A percentile compares a stretch with the other conserved stretches of the same genome.
phyloP scores from a whole-genome alignment of 2,113 vertebrate species.

The Tachysurus vachellii region DNA sequence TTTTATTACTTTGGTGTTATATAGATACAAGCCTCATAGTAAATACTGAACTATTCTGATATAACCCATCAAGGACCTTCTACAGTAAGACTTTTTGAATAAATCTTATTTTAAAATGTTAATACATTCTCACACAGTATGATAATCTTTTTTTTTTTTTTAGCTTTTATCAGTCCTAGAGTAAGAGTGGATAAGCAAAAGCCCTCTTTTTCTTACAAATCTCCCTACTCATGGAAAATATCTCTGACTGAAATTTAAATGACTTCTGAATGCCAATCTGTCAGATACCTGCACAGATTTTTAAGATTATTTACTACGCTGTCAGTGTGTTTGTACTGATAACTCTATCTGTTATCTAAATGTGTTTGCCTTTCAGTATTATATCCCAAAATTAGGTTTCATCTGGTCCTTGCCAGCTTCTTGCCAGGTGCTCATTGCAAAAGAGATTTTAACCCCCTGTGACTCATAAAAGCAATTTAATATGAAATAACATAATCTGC shows the following conservation, averaged over 20 bases:
- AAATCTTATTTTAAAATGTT: conserved; percentile 12
- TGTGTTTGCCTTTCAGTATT: conserved; percentile 4
- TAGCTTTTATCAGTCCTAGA: background rate
- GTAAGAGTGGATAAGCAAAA: conserved; percentile 3
- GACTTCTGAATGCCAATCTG: conserved; percentile 14
- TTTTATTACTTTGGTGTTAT: background rate
- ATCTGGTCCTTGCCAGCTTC: background rate
- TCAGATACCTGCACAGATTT: conserved; percentile 23
- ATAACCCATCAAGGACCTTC: background rate
- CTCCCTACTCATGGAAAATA: conserved; percentile 15
- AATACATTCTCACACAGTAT: background rate
- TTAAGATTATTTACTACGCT: conserved; percentile 23
- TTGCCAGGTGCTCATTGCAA: background rate
- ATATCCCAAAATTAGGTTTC: background rate
- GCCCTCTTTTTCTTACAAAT: background rate
- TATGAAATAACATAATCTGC: background rate
- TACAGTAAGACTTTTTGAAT: background rate
- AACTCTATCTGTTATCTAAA: conserved; percentile 15
- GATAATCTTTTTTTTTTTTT: background rate
- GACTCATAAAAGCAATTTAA: background rate
- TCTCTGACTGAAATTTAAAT: conserved; percentile 16
- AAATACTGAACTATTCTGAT: too few species aligned
- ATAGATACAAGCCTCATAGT: background rate
- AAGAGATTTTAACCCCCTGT: background rate
- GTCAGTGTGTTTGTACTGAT: conserved; percentile 26